A percentile compares a stretch with the other conserved stretches of the same genome.
Conservation (phyloP, 2,113 vertebrate species). For the Hoplias malabaricus region DNA sequence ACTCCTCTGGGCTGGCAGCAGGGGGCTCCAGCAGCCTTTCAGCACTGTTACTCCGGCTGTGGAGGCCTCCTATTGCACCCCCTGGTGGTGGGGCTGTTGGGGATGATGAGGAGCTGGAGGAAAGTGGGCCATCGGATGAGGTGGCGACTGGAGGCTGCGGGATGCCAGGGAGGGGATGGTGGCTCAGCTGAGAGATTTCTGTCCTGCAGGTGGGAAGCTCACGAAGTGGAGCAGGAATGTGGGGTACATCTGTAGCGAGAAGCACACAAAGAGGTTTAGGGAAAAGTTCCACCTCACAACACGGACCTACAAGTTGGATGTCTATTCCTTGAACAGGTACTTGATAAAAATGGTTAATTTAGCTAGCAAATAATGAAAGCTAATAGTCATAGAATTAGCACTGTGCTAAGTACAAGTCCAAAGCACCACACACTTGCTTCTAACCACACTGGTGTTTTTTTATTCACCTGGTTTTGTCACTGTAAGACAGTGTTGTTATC, state of each 20-base stretch:
- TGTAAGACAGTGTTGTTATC: no score
- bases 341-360: no score
- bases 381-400: no score
- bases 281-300: no score
- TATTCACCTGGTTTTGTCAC: no score
- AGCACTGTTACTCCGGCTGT: constrained; percentile 85
- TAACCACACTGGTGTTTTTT: no score
- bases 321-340: no score
- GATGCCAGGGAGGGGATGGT: constrained; percentile 78
- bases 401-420: no score
- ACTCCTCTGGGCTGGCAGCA: constrained; percentile 74
- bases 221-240: constrained; percentile 64
- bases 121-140: constrained; percentile 55
- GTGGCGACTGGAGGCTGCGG: constrained; percentile 54
- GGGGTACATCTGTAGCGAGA: constrained; percentile 68
- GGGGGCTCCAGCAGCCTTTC: constrained; percentile 85
- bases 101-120: constrained; percentile 74
- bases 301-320: no score
- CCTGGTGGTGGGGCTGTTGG: constrained; percentile 63
- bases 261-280: constrained; percentile 8
- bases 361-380: no score
- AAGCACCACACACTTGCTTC: no score
- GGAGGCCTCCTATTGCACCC: constrained; percentile 59
- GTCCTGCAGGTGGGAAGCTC: constrained; percentile 73
- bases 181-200: constrained; percentile 73